Evolutionary conservation across 2,113 vertebrate genomes (phyloP).

Genomic region (Chloropsis hardwickii): DNA sequence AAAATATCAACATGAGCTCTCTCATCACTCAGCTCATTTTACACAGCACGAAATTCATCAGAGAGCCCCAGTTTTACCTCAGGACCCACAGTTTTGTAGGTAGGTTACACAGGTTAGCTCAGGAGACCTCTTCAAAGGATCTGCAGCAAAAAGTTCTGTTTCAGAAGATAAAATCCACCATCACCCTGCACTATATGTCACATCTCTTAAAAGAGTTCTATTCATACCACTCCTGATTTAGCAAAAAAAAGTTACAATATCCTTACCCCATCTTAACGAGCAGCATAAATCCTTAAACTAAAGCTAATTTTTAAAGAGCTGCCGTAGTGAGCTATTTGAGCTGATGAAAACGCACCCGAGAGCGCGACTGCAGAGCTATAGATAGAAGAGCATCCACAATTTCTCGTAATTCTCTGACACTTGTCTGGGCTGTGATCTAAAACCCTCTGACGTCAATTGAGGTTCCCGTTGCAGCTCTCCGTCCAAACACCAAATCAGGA

Average conservation of each 20-base stretch:
- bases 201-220: not conserved
- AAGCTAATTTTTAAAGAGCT: constrained; percentile 7
- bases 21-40: not conserved
- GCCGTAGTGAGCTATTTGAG: not conserved
- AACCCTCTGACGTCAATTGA: constrained; percentile 32
- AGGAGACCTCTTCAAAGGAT: not conserved
- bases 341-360: not conserved
- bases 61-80: not conserved
- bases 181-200: not conserved
- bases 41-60: not conserved
- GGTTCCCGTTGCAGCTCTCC: not conserved
- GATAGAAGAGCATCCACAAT: not conserved
- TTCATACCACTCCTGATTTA: not conserved
- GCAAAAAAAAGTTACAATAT: not conserved
- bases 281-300: not conserved
- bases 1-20: not conserved
- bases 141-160: not conserved
- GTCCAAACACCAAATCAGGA: not conserved
- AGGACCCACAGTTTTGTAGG: not conserved
- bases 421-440: constrained; percentile 43
- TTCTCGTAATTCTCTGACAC: constrained; percentile 32
- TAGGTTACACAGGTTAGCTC: not conserved
- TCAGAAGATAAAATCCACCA: not conserved
- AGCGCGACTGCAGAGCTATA: constrained; percentile 9
- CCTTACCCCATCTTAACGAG: not conserved